Evolutionary conservation across 2,113 vertebrate genomes (phyloP).

Genomic region (Eubucco bourcierii): DNA sequence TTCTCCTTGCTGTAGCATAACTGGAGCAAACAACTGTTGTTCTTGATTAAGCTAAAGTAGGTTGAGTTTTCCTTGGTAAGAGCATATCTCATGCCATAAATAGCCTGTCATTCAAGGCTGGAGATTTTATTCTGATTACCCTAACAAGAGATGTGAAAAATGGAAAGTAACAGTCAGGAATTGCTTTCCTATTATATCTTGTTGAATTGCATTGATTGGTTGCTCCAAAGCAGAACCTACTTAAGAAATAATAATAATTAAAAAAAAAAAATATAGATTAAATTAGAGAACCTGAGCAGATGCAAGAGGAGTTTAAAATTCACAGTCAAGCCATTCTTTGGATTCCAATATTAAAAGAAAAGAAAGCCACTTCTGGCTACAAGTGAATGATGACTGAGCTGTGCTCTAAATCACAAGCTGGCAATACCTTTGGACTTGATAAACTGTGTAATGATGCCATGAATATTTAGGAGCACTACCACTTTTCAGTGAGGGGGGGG

Average conservation of each 20-base stretch:
- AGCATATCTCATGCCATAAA: not conserved
- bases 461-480: slow-evolving; percentile 45
- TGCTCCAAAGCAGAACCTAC: slow-evolving; percentile 24
- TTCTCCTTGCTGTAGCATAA: not conserved
- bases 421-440: slow-evolving; percentile 22
- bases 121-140: not conserved
- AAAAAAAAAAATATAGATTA: not conserved
- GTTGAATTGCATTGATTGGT: slow-evolving; percentile 49
- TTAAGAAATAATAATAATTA: slow-evolving; percentile 12
- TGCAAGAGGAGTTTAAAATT: not conserved
- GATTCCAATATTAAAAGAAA: slow-evolving; percentile 11
- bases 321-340: not conserved
- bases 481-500: not conserved
- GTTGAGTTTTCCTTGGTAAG: not conserved
- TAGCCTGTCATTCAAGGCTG: not conserved
- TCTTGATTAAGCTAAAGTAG: not conserved
- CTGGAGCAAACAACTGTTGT: not conserved
- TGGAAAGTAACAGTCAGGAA: not conserved
- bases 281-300: not conserved
- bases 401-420: slow-evolving; percentile 36
- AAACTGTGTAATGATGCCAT: not conserved
- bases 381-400: not conserved
- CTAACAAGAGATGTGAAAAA: not conserved
- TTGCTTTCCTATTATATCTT: not conserved
- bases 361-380: not conserved